Evolutionary conservation across 2,113 vertebrate genomes (phyloP).

Genomic region (Pelusios castaneus): DNA sequence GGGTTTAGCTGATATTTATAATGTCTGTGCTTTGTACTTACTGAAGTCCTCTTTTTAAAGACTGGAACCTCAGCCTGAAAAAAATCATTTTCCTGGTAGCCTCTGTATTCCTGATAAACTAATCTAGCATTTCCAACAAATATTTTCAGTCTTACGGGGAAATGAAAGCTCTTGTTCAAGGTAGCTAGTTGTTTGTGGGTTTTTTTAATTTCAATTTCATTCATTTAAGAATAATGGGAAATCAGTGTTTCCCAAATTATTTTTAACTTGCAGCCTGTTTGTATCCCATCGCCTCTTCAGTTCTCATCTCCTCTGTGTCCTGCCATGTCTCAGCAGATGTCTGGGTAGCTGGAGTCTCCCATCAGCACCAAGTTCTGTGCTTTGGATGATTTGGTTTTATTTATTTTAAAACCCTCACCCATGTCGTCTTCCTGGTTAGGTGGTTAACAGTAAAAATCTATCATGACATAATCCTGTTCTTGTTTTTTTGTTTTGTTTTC

Average conservation of each 20-base stretch:
- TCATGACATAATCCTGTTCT: too few relatives aligned
- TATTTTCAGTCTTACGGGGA: background rate
- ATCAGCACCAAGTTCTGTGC: too few relatives aligned
- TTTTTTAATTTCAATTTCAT: slow-evolving; percentile 38
- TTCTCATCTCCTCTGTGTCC: background rate
- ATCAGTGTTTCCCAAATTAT: slow-evolving; percentile 44
- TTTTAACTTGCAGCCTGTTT: slow-evolving; percentile 60
- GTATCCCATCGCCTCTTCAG: slow-evolving; percentile 60
- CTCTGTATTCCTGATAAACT: background rate
- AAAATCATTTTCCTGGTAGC: background rate
- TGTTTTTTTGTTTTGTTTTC: too few relatives aligned
- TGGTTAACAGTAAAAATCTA: too few relatives aligned
- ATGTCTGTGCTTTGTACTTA: background rate
- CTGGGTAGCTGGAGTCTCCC: too few relatives aligned
- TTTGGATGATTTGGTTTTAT: too few relatives aligned
- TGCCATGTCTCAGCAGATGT: too few relatives aligned
- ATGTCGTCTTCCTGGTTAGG: too few relatives aligned
- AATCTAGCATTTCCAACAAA: background rate
- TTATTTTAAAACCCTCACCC: too few relatives aligned
- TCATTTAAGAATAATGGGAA: slow-evolving; percentile 61
- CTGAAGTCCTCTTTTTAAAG: background rate
- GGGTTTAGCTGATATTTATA: background rate
- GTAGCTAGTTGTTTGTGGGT: background rate
- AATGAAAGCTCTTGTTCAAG: background rate
- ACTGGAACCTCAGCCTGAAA: background rate